Conservation (phyloP, 1,140 invertebrate species). For the Lasioglossum albipes region DNA sequence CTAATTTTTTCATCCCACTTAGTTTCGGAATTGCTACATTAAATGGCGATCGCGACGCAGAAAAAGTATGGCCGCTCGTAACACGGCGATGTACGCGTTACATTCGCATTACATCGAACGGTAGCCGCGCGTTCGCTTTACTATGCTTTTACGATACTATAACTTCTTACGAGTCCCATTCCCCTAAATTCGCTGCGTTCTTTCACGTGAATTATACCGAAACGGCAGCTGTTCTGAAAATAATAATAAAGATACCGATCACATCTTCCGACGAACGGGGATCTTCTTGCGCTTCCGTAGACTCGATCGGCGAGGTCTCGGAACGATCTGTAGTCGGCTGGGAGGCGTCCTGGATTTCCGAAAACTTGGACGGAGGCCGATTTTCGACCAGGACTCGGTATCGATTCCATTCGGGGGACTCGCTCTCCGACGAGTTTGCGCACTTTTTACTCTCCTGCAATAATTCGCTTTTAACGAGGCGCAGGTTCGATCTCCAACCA, state of each 20-base stretch:
- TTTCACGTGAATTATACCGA: too few relatives aligned
- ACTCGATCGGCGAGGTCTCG: neutral
- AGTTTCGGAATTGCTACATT: too few relatives aligned
- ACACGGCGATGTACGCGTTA: too few relatives aligned
- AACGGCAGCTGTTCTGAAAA: too few relatives aligned
- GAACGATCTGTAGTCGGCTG: constrained; percentile 3
- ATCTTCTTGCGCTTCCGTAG: constrained; percentile 25
- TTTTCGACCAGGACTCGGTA: constrained; percentile 19
- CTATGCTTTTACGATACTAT: neutral
- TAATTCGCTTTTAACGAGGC: neutral
- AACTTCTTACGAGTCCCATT: neutral
- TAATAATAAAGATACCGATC: constrained; percentile 16
- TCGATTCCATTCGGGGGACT: constrained; percentile 28
- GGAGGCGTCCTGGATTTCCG: neutral
- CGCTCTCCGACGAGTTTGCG: neutral
- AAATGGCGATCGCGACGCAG: too few relatives aligned
- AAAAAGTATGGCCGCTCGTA: too few relatives aligned
- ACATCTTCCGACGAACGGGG: neutral
- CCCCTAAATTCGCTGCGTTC: too few relatives aligned
- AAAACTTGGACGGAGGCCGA: neutral
- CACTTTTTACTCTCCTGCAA: constrained; percentile 19
- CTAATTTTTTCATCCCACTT: too few relatives aligned
- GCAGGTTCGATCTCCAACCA: too few relatives aligned
- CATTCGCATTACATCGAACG: too few relatives aligned
- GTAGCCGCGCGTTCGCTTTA: too few relatives aligned